phyloP scores from a whole-genome alignment of 2,888 invertebrate genomes.

The Drosophila subsilvestris region DNA sequence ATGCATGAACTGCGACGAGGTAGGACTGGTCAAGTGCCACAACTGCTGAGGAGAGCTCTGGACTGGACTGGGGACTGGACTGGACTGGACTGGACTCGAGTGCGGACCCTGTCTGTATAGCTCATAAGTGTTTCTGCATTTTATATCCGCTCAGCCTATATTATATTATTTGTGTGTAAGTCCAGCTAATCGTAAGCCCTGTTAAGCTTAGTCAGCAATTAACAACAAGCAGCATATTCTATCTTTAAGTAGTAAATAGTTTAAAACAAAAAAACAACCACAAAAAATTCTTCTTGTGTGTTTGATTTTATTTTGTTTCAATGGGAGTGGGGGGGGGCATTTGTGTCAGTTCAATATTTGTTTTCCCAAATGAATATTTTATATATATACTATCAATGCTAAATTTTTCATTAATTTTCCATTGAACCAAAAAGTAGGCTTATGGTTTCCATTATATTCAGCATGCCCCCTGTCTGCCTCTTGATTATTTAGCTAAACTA shows the following conservation, averaged over 20 bases:
- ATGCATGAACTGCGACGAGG: constrained; percentile 98
- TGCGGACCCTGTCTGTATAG: constrained; percentile 14
- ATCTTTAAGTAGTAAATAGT: constrained; percentile 68
- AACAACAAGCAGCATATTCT: constrained; percentile 28
- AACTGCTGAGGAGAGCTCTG: constrained; percentile 87
- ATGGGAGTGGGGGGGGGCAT: background rate
- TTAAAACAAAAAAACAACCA: constrained; percentile 13
- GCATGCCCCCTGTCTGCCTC: background rate
- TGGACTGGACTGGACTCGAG: constrained; percentile 13
- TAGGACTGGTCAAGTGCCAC: constrained; percentile 95
- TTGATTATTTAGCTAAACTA: constrained; percentile 4
- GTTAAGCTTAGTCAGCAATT: constrained; percentile 53
- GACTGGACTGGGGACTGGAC: constrained; percentile 12
- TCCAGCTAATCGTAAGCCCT: constrained; percentile 53
- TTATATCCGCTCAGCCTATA: constrained; percentile 36
- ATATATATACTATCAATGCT: constrained; percentile 9
- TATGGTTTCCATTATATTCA: constrained; percentile 17
- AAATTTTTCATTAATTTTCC: constrained; percentile 21
- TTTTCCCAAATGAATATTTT: background rate
- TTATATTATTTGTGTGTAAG: constrained; percentile 38
- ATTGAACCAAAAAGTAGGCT: constrained; percentile 35
- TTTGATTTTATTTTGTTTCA: background rate
- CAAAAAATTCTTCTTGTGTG: background rate
- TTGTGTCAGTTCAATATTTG: background rate
- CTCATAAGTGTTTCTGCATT: constrained; percentile 11